Evolutionary conservation across 2,888 invertebrate species (phyloP).

Genomic region (Lampropteryx suffumata): DNA sequence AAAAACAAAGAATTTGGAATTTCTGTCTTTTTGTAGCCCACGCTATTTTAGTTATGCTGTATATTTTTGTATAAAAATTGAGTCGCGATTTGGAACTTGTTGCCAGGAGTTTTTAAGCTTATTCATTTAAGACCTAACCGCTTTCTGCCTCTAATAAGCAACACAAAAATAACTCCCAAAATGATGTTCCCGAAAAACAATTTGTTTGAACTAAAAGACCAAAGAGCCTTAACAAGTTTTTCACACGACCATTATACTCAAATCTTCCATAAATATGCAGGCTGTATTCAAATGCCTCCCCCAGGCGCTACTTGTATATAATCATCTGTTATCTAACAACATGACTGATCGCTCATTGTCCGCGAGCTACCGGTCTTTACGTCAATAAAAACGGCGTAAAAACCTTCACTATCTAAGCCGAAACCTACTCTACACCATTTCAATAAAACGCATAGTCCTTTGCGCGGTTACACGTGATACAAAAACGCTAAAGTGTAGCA

Average conservation of each 20-base stretch:
- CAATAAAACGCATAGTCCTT: neutral
- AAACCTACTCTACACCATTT: slow-evolving; percentile 15
- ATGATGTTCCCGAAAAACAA: no score
- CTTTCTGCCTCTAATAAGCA: no score
- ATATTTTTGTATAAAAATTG: no score
- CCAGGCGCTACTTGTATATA: slow-evolving; percentile 43
- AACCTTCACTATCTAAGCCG: slow-evolving; percentile 17
- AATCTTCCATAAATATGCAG: slow-evolving; percentile 31
- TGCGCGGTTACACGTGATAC: neutral
- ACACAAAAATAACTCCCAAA: no score
- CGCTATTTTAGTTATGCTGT: neutral
- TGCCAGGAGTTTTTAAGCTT: no score
- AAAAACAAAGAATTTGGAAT: slow-evolving; percentile 35
- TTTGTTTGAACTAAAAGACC: no score
- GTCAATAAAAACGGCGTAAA: slow-evolving; percentile 40
- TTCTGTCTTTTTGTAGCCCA: slow-evolving; percentile 3
- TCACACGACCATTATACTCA: slow-evolving; percentile 18
- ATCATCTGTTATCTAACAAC: slow-evolving; percentile 71
- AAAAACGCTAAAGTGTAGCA: slow-evolving; percentile 22
- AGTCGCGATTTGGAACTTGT: neutral
- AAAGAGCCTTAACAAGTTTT: neutral
- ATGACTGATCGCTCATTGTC: slow-evolving; percentile 79
- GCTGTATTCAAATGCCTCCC: slow-evolving; percentile 33
- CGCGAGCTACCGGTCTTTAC: slow-evolving; percentile 73
- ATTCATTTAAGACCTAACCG: no score